Evolutionary conservation across 2,113 vertebrate species (phyloP).

Genomic region (Ailurus styani): DNA sequence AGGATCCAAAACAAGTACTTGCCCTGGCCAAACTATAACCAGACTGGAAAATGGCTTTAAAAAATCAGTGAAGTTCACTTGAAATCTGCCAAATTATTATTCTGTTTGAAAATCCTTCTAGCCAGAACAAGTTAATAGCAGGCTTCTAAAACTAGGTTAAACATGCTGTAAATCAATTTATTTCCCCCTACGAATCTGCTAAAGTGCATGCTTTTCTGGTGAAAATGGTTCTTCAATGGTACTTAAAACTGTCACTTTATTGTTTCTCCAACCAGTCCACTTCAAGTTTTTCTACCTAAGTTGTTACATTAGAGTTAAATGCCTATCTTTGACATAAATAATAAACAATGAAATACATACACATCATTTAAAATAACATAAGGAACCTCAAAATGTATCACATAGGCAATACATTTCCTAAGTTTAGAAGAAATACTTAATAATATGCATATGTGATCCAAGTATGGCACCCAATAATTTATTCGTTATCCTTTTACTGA

Average conservation of each 20-base stretch:
- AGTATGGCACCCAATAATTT: not conserved
- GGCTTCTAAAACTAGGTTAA: slow-evolving; percentile 76
- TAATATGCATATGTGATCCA: not conserved
- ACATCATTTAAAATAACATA: slow-evolving; percentile 30
- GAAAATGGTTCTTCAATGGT: slow-evolving; percentile 12
- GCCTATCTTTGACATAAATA: slow-evolving; percentile 1
- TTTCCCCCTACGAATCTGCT: slow-evolving; percentile 14
- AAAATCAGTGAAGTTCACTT: slow-evolving; percentile 13
- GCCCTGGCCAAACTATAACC: not conserved
- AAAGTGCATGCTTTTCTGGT: slow-evolving; percentile 49
- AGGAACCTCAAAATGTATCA: not conserved
- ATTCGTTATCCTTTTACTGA: not conserved
- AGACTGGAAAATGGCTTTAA: not conserved
- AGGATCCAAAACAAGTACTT: slow-evolving; percentile 8
- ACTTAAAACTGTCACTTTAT: slow-evolving; percentile 44
- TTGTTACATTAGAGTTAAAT: not conserved
- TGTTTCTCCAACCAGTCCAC: slow-evolving; percentile 27
- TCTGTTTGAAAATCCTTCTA: slow-evolving; percentile 59
- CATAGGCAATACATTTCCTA: not conserved
- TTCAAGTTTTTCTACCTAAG: slow-evolving; percentile 40
- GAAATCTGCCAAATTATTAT: slow-evolving; percentile 61
- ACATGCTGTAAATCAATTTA: slow-evolving; percentile 68
- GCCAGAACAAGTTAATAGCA: slow-evolving; percentile 57
- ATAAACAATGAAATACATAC: not conserved
- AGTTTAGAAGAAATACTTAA: slow-evolving; percentile 6